These are phyloP conservation scores for Drosophila neonasuta DNA, from an alignment of 2,888 invertebrate genomes.

Conservation along the genomic window DNA sequence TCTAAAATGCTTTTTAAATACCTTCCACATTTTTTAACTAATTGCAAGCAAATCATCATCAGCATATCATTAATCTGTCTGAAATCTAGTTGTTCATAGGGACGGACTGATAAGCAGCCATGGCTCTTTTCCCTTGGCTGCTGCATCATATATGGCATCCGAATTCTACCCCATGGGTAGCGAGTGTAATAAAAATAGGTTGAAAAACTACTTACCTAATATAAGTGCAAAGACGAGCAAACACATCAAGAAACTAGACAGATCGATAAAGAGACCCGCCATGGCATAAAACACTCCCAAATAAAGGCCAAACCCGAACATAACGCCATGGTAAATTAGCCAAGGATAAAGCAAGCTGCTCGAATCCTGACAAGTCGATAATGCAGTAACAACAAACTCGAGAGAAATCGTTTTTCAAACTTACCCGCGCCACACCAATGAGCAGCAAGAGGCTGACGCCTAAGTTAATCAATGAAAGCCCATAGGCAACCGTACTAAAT, in stretches of 20 bases:
- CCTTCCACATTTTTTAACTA: no score
- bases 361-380: slow-evolving; percentile 46
- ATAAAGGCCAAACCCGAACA: slow-evolving; percentile 66
- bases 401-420: slow-evolving; percentile 6
- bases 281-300: slow-evolving; percentile 62
- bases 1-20: no score
- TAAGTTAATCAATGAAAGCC: slow-evolving; percentile 68
- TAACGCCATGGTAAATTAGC: slow-evolving; percentile 70
- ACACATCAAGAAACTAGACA: slow-evolving; percentile 65
- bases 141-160: no score
- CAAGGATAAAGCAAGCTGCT: slow-evolving; percentile 66
- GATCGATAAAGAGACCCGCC: slow-evolving; percentile 66
- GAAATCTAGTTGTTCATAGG: no score
- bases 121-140: no score
- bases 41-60: no score
- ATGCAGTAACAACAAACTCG: background rate
- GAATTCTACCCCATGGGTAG: no score
- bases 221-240: slow-evolving; percentile 56
- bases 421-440: slow-evolving; percentile 68
- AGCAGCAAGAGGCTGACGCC: slow-evolving; percentile 65
- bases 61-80: no score
- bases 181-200: no score
- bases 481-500: slow-evolving; percentile 62
- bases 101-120: no score
- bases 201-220: slow-evolving; percentile 34